Evolutionary conservation across 2,888 invertebrate genomes (phyloP), one percentile per base, ranked within the genome.

Genomic region (Euspilapteryx auroguttella): DNA sequence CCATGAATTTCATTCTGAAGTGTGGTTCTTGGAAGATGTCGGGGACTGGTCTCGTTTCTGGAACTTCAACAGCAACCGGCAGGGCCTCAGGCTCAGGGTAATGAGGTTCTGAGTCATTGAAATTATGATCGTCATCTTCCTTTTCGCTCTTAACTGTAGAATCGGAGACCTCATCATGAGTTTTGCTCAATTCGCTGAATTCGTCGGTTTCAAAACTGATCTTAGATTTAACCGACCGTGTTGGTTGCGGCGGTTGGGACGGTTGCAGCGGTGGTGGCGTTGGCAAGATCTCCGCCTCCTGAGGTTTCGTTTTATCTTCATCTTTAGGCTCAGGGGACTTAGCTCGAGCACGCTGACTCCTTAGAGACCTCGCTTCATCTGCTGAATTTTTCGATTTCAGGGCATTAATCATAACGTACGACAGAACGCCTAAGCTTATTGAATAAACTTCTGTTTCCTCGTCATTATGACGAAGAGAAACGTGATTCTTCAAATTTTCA

Each of bases 401-500:
- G 7, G 35, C 32, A 14, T 37, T 48, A 3, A 63, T 40, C 10
- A 42, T 37, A 37, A 49, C 55, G 40, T 45, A 58, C 6, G 58
- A 41, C 47, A 66, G 53, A 2, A 45, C 46, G 8, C 61, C 47
- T 29, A 75, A 51, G 44, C 64, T 71, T 5, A 75, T 66, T 11
- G 51, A 56, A 37, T 56, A 69, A 5, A 73, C 73, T 36, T 71
- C 64, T 1, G 73, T 76, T 34, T 71, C 58, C 28, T 68, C 56
- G 25, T 64, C 58, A 25, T 64, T 50, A 38, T 82, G 86, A 35
- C 79, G 79, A 1, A 57, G 48, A 24, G 77, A 63, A 1, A 86
- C 64, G 40, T 91, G 90, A 0, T 68, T 69, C 34, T 82, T 78
- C 0, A 89, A 56, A 42, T 82, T 81, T 20, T 63, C 55, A 26